These are phyloP conservation scores for Chaitophorus viminalis DNA, from an alignment of 2,888 invertebrate genomes.

Conservation along the genomic window DNA sequence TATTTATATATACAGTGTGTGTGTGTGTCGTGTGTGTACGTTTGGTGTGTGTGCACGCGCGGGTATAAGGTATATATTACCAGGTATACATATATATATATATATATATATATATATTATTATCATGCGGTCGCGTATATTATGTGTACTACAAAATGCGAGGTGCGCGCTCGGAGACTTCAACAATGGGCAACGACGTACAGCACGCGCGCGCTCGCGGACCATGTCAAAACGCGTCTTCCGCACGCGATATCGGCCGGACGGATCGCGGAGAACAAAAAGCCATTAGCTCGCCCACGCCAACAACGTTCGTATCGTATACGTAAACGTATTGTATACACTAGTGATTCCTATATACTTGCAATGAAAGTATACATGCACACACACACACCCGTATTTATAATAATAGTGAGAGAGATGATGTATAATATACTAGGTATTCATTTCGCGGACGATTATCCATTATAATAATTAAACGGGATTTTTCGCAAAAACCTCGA, in stretches of 20 bases:
- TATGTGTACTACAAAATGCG: too few species aligned
- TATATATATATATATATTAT: background rate
- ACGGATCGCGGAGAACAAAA: slow-evolving; percentile 40
- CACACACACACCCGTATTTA: too few species aligned
- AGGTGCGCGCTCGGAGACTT: slow-evolving; percentile 46
- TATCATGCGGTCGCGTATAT: background rate
- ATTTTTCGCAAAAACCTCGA: slow-evolving; percentile 10
- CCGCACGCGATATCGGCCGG: slow-evolving; percentile 20
- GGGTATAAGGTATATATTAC: too few species aligned
- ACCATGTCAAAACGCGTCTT: slow-evolving; percentile 35
- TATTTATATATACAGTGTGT: background rate
- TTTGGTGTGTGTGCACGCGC: background rate
- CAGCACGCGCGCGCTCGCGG: slow-evolving; percentile 29
- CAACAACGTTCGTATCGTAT: background rate
- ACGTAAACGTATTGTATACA: too few species aligned
- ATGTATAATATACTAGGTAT: too few species aligned
- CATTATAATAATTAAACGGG: background rate
- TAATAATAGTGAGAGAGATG: too few species aligned
- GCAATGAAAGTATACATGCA: too few species aligned
- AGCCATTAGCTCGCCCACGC: slow-evolving; percentile 46
- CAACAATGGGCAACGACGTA: slow-evolving; percentile 53
- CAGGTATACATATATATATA: background rate
- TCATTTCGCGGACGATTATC: background rate
- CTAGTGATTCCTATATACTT: too few species aligned
- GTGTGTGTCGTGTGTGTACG: background rate